A percentile compares a stretch with the other conserved stretches of the same genome.
Evolutionary conservation across 64 coral and sea anemone species (phyloP).

Genomic region (Trachythela sp.): DNA sequence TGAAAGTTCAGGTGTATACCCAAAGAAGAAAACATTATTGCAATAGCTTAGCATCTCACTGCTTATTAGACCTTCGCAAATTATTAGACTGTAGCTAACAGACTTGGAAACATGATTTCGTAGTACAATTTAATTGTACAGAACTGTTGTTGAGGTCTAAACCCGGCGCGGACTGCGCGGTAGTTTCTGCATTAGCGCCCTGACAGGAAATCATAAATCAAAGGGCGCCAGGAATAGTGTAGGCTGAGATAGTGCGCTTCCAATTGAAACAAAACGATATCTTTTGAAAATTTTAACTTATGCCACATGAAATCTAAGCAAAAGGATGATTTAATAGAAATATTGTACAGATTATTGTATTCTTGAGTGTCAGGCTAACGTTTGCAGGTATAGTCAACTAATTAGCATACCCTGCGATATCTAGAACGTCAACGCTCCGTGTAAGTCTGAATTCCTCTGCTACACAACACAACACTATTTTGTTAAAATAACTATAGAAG

Average conservation of each 20-base stretch:
- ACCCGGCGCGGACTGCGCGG: background rate
- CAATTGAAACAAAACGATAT: background rate
- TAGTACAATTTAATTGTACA: background rate
- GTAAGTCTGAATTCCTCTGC: background rate
- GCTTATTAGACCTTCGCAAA: too few relatives aligned
- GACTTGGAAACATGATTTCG: background rate
- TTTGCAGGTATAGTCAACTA: background rate
- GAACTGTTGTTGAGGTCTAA: background rate
- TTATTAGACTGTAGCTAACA: too few relatives aligned
- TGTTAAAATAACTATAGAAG: too few relatives aligned
- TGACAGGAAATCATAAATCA: conserved; percentile 32
- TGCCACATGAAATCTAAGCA: background rate
- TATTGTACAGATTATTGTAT: background rate
- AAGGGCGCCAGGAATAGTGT: background rate
- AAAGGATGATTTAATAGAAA: background rate
- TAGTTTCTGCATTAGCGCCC: background rate
- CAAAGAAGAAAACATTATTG: too few relatives aligned
- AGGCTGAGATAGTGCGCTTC: background rate
- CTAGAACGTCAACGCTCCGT: background rate
- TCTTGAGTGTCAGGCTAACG: background rate
- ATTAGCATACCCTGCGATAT: background rate
- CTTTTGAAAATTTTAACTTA: background rate
- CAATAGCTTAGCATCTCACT: too few relatives aligned
- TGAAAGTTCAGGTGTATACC: too few relatives aligned
- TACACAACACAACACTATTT: too few relatives aligned